Percentiles rank a stretch among this genome's conserved stretches.
Conservation (phyloP, 2,113 vertebrate genomes). For the Bufo bufo region DNA sequence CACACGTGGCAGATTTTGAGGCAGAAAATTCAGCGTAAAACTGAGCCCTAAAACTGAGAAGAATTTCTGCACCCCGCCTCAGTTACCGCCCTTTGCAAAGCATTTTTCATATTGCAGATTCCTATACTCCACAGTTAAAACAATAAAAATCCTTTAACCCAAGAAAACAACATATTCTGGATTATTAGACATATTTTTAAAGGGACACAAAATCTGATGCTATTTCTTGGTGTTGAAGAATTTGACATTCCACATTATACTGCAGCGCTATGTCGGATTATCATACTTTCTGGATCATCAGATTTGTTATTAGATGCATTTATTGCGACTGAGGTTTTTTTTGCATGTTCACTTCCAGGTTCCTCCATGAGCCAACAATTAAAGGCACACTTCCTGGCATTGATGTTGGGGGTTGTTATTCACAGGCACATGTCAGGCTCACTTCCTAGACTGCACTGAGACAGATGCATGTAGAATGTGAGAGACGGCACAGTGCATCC, state of each 20-base stretch:
- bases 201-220: not conserved
- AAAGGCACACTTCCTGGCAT: conserved; percentile 12
- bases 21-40: too few relatives aligned
- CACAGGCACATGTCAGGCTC: conserved; percentile 6
- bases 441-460: not conserved
- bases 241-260: too few relatives aligned
- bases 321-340: not conserved
- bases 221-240: too few relatives aligned
- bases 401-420: conserved; percentile 6
- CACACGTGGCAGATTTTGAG: too few relatives aligned
- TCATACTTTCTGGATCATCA: too few relatives aligned
- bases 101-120: too few relatives aligned
- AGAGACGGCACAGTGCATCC: not conserved
- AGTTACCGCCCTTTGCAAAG: too few relatives aligned
- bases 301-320: not conserved
- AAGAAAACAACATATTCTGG: not conserved
- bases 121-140: too few relatives aligned
- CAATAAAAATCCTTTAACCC: too few relatives aligned
- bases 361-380: not conserved
- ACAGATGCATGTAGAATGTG: not conserved
- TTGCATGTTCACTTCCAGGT: not conserved
- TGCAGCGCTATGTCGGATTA: too few relatives aligned
- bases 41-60: too few relatives aligned
- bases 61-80: too few relatives aligned
- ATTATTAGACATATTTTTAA: not conserved